phyloP scores from a whole-genome alignment of 2,113 vertebrate species.

The Xiphorhynchus elegans region DNA sequence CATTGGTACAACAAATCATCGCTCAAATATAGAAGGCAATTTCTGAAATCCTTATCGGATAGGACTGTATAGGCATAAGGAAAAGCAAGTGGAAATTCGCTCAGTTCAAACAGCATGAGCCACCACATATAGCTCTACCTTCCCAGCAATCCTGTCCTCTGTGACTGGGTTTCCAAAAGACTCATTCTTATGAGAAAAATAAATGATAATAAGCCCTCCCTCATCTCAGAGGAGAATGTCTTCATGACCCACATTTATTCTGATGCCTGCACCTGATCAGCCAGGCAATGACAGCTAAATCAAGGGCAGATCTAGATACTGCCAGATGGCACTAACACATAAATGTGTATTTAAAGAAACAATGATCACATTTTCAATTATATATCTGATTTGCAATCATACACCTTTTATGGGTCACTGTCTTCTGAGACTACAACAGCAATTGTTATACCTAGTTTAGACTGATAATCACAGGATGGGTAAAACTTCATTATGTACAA shows the following conservation, averaged over 20 bases:
- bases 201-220: not conserved
- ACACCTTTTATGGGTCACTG: not conserved
- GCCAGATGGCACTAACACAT: not conserved
- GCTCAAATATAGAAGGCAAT: not conserved
- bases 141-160: not conserved
- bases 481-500: not conserved
- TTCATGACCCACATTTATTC: not conserved
- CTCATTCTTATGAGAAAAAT: rapidly evolving
- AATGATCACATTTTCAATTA: not conserved
- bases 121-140: rapidly evolving
- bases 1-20: not conserved
- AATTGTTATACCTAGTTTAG: not conserved
- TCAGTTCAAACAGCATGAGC: not conserved
- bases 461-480: not conserved
- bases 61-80: rapidly evolving
- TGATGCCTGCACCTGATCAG: not conserved
- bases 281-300: not conserved
- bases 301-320: not conserved
- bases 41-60: not conserved
- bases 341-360: not conserved
- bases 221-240: not conserved
- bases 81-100: not conserved
- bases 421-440: not conserved
- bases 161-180: not conserved
- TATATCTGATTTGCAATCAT: not conserved